A percentile compares a stretch with the other conserved stretches of the same genome.
Conservation (phyloP, 2,888 invertebrate species). For the Scrobipalpa atriplicella region DNA sequence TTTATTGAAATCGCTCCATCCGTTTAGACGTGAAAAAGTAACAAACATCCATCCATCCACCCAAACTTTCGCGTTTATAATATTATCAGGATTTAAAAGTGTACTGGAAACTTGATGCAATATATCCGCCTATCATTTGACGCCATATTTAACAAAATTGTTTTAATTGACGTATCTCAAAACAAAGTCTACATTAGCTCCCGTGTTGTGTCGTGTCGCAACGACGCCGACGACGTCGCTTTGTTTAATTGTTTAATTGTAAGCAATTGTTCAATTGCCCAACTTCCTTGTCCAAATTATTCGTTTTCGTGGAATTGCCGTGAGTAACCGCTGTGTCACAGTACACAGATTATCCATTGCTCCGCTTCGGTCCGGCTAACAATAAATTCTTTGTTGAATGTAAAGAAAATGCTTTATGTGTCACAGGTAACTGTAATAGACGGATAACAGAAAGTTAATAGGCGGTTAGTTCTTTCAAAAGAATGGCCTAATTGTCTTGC, state of each 20-base stretch:
- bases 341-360: background rate
- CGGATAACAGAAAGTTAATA: conserved; percentile 36
- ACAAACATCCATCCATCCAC: too few species aligned
- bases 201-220: conserved; percentile 39
- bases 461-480: background rate
- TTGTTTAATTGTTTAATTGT: conserved; percentile 62
- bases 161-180: conserved; percentile 35
- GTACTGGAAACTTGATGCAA: too few species aligned
- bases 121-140: too few species aligned
- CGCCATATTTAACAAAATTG: background rate
- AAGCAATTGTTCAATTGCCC: conserved; percentile 54
- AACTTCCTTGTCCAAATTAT: conserved; percentile 47
- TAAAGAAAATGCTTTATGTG: conserved; percentile 38
- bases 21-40: too few species aligned
- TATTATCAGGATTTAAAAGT: too few species aligned
- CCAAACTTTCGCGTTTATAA: too few species aligned
- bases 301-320: conserved; percentile 51
- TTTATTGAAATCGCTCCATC: too few species aligned
- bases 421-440: conserved; percentile 41
- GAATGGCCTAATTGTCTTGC: background rate
- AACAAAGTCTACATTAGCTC: conserved; percentile 39
- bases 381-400: conserved; percentile 38
- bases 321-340: conserved; percentile 42
- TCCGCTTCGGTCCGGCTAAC: conserved; percentile 26
- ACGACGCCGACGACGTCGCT: conserved; percentile 37